phyloP scores from a whole-genome alignment of 2,888 invertebrate species.

The Dryobota labecula region DNA sequence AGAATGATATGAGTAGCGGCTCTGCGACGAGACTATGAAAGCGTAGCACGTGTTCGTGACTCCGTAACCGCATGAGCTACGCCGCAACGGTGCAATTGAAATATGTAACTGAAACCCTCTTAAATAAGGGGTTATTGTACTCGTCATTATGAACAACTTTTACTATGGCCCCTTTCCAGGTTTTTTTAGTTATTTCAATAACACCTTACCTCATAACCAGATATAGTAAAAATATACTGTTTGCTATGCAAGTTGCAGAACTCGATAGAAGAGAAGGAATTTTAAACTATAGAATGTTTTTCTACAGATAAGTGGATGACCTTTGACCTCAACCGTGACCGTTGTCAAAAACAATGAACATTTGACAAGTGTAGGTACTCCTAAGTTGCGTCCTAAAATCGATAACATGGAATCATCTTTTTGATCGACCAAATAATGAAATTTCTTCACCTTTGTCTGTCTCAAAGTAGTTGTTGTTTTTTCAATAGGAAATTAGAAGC shows the following conservation, averaged over 20 bases:
- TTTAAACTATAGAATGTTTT: not conserved
- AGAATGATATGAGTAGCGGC: not conserved
- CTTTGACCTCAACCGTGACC: not conserved
- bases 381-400: not conserved
- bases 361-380: not conserved
- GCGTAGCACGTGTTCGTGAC: not conserved
- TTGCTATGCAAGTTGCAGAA: too few species aligned
- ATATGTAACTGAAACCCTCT: too few species aligned
- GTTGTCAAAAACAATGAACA: too few species aligned
- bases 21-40: conserved; percentile 1
- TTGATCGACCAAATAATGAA: too few species aligned
- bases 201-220: too few species aligned
- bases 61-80: not conserved
- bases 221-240: too few species aligned
- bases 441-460: not conserved
- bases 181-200: too few species aligned
- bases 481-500: not conserved
- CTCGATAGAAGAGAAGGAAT: too few species aligned
- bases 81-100: not conserved
- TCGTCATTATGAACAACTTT: not conserved
- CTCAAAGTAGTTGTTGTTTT: not conserved
- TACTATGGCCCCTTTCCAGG: not conserved
- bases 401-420: not conserved
- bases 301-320: not conserved
- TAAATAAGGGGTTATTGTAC: not conserved